These are phyloP conservation scores for Nibea coibor DNA, from an alignment of 2,113 vertebrate species.

Conservation along the genomic window DNA sequence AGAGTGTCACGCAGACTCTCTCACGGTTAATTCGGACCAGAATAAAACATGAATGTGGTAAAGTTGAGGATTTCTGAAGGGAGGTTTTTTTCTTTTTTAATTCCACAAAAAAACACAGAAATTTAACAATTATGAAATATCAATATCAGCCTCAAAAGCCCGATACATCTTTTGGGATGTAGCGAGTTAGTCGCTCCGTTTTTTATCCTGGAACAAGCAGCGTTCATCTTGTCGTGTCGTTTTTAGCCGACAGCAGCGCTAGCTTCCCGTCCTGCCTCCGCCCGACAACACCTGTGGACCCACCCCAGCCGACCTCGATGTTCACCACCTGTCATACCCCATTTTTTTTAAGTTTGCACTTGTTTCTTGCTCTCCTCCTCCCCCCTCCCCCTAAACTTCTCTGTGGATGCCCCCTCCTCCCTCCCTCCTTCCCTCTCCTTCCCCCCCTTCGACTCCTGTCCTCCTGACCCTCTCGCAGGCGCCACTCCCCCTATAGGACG, in stretches of 20 bases:
- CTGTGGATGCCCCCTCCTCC: slow-evolving; percentile 58
- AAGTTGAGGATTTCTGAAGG: too few relatives aligned
- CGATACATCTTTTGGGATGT: too few relatives aligned
- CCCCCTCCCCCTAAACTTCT: slow-evolving; percentile 53
- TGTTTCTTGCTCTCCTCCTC: slow-evolving; percentile 71
- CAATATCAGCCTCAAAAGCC: too few relatives aligned
- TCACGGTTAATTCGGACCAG: background rate
- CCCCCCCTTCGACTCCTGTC: slow-evolving; percentile 37
- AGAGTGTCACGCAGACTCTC: too few relatives aligned
- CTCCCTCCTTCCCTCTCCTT: too few relatives aligned
- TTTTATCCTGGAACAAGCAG: background rate
- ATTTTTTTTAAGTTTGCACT: slow-evolving; percentile 80
- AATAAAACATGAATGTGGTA: background rate
- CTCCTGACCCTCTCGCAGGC: slow-evolving; percentile 87
- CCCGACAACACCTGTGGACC: slow-evolving; percentile 33
- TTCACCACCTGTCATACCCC: slow-evolving; percentile 70
- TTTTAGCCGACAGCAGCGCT: slow-evolving; percentile 26
- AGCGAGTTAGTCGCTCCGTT: too few relatives aligned
- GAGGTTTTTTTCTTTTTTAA: too few relatives aligned
- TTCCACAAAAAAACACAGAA: too few relatives aligned
- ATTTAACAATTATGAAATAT: too few relatives aligned
- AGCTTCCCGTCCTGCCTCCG: background rate
- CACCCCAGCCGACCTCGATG: slow-evolving; percentile 45
- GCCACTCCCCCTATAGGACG: slow-evolving; percentile 99
- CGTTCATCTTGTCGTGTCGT: background rate